Evolutionary conservation across 2,797 vertebrate genomes (phyloP).

Genomic region (Notamacropus eugenii): DNA sequence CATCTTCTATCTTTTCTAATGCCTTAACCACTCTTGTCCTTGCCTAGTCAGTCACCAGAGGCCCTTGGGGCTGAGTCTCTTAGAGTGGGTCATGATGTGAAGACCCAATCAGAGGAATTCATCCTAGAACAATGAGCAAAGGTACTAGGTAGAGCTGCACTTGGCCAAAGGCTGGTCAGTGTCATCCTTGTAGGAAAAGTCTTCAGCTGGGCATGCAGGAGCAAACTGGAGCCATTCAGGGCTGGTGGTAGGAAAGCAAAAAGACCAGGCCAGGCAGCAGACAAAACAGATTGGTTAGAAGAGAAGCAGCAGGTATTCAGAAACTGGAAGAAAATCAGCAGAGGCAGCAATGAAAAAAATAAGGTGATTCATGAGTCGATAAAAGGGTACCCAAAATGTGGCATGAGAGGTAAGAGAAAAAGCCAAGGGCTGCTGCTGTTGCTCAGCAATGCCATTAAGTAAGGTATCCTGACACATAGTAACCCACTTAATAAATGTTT

Average conservation of each 20-base stretch:
- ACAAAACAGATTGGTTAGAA: not conserved
- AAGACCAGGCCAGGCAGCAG: not conserved
- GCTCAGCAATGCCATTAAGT: not conserved
- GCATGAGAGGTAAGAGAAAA: not conserved
- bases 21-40: not conserved
- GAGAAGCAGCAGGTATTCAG: not conserved
- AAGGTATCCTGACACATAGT: not conserved
- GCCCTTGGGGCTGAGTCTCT: slow-evolving; percentile 13
- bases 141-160: not conserved
- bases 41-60: not conserved
- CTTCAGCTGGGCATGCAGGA: not conserved
- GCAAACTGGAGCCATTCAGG: not conserved
- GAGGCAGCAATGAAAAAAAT: not conserved
- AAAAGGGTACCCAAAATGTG: not conserved
- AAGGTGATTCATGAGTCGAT: not conserved
- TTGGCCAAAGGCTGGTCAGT: slow-evolving; percentile 25
- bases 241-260: not conserved
- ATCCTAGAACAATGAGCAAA: slow-evolving; percentile 25
- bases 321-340: not conserved
- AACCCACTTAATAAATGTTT: not conserved
- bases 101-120: slow-evolving; percentile 45
- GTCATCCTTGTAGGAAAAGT: slow-evolving; percentile 50
- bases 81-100: slow-evolving; percentile 24
- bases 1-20: slow-evolving; percentile 5
- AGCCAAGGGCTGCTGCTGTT: not conserved